Percentiles rank a stretch among this genome's conserved stretches.
Evolutionary conservation across 2,797 vertebrate genomes (phyloP).

Genomic region (Agapornis canus): DNA sequence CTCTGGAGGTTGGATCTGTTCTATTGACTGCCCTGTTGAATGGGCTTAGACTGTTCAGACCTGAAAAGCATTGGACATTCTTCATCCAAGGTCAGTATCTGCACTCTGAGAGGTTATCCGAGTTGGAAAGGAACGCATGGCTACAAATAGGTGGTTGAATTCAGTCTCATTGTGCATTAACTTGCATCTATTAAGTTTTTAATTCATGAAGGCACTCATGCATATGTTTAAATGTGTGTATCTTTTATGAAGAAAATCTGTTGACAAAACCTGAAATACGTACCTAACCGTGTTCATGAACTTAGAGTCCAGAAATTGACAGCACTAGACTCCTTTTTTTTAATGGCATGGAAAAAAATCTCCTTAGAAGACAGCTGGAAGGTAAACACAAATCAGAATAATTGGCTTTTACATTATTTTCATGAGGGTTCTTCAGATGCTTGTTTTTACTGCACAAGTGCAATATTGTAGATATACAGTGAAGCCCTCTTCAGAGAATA

Average conservation of each 20-base stretch:
- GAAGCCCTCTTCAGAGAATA: constrained; percentile 56
- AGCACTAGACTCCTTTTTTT: neutral
- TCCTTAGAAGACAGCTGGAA: constrained; percentile 54
- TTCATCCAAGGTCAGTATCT: neutral
- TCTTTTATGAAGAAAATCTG: neutral
- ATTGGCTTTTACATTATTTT: constrained; percentile 59
- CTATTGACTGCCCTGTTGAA: neutral
- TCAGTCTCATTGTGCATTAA: neutral
- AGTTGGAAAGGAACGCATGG: rapidly evolving
- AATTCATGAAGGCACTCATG: neutral
- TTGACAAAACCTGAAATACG: neutral
- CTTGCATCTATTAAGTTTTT: neutral
- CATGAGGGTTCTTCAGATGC: constrained; percentile 63
- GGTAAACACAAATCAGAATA: constrained; percentile 63
- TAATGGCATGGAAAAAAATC: neutral
- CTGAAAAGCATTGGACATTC: rapidly evolving
- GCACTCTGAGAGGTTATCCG: neutral
- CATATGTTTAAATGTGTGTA: neutral
- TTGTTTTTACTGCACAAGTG: constrained; percentile 52
- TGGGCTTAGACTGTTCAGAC: neutral
- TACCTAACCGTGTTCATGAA: neutral
- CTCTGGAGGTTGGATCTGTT: neutral
- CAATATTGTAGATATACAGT: constrained; percentile 33
- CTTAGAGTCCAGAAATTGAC: neutral
- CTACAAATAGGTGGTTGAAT: neutral